Evolutionary conservation across 1,140 invertebrate genomes (phyloP).

Genomic region (Manduca sexta): DNA sequence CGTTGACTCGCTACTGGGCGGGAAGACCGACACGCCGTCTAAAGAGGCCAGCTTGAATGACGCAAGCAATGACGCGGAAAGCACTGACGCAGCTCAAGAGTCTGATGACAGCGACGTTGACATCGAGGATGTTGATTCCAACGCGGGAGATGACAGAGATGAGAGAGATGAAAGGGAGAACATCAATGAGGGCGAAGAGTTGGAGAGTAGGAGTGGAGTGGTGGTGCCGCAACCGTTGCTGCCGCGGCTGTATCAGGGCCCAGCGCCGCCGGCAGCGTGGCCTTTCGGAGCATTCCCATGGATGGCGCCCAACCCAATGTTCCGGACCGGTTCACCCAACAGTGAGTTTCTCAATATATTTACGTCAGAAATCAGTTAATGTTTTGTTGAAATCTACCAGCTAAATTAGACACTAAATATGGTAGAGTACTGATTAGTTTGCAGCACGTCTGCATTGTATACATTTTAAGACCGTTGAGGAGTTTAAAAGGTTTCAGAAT

Average conservation of each 20-base stretch:
- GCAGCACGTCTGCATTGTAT: no score
- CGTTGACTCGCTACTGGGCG: slow-evolving; percentile 58
- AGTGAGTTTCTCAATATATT: no score
- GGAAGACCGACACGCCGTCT: slow-evolving; percentile 34
- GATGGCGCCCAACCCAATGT: slow-evolving; percentile 67
- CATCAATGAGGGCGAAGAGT: slow-evolving; percentile 41
- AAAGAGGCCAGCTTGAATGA: slow-evolving; percentile 33
- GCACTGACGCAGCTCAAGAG: slow-evolving; percentile 40
- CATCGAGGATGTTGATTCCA: slow-evolving; percentile 63
- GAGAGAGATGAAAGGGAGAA: slow-evolving; percentile 48
- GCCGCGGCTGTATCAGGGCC: slow-evolving; percentile 60
- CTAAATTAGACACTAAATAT: no score
- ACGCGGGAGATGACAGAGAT: slow-evolving; percentile 45
- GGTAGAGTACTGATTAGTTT: no score
- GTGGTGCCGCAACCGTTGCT: slow-evolving; percentile 63
- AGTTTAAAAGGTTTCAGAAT: no score
- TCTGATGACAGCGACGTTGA: slow-evolving; percentile 63
- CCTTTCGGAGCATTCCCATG: slow-evolving; percentile 65
- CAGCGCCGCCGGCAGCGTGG: slow-evolving; percentile 49
- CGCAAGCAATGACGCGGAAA: slow-evolving; percentile 51
- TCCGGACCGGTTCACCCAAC: slow-evolving; percentile 57
- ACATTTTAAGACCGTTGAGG: no score
- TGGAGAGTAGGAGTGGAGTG: slow-evolving; percentile 46
- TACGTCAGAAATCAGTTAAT: no score
- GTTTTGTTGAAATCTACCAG: no score